Percentiles rank a stretch among this genome's conserved stretches.
These are phyloP conservation scores for Glaucomys volans DNA, from an alignment of 2,113 vertebrate genomes.

Conservation along the genomic window DNA sequence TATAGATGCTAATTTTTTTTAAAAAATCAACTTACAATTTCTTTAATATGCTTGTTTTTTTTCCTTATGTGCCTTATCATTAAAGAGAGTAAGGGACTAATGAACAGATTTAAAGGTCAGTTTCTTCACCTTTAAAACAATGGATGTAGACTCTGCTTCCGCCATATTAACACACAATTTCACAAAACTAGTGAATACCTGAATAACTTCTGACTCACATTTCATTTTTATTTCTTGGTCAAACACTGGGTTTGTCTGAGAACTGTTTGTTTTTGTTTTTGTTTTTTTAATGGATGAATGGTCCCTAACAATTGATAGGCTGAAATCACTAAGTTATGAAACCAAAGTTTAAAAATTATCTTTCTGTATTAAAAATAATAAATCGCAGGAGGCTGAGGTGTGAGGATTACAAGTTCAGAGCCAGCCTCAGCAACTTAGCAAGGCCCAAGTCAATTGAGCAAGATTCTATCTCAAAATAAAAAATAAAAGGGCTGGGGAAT, in stretches of 20 bases:
- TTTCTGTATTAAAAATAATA: slow-evolving; percentile 48
- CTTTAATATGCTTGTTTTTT: neutral
- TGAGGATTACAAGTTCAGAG: too few species aligned
- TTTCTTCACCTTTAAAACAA: slow-evolving; percentile 39
- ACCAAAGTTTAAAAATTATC: slow-evolving; percentile 9
- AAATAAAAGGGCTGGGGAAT: too few species aligned
- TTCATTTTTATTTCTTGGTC: neutral
- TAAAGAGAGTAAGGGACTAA: neutral
- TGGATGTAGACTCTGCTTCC: neutral
- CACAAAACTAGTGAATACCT: neutral
- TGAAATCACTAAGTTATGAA: slow-evolving; percentile 25
- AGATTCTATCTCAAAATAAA: too few species aligned
- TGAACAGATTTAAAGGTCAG: neutral
- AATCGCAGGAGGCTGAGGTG: neutral
- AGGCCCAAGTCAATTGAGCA: too few species aligned
- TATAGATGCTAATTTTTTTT: neutral
- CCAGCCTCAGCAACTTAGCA: too few species aligned
- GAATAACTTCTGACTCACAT: neutral
- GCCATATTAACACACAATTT: slow-evolving; percentile 11
- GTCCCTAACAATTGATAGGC: neutral
- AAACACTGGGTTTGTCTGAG: neutral
- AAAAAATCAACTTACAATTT: neutral
- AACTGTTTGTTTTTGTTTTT: too few species aligned
- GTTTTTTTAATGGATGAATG: neutral
- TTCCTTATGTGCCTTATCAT: neutral